Evolutionary conservation across 2,888 invertebrate genomes (phyloP).

Genomic region (Caenorhabditis sp.): DNA sequence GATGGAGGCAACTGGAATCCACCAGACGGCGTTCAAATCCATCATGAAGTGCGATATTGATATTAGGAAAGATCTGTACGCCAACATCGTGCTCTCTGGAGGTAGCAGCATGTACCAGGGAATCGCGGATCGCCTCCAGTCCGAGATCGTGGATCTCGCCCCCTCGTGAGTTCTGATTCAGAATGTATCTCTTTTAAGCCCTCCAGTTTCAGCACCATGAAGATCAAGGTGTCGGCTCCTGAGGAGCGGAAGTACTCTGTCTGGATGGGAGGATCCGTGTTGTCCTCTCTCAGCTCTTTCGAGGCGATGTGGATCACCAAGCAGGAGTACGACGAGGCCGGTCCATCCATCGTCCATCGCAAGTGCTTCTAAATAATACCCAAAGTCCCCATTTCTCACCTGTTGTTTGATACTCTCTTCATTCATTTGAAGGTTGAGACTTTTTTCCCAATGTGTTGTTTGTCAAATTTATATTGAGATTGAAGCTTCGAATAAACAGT

Average conservation of each 20-base stretch:
- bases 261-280: conserved; percentile 98
- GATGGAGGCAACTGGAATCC: conserved; percentile 84
- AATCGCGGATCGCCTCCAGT: conserved; percentile 98
- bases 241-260: conserved; percentile 97
- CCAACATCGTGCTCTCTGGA: conserved; percentile 85
- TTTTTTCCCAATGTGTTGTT: no score
- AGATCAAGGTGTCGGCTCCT: conserved; percentile 86
- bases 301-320: conserved; percentile 60
- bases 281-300: conserved; percentile 88
- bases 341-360: conserved; percentile 78
- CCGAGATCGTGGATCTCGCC: conserved; percentile 86
- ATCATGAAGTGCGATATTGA: conserved; percentile 96
- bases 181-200: neutral
- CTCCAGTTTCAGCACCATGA: conserved; percentile 86
- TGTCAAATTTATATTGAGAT: no score
- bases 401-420: no score
- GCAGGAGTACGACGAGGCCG: conserved; percentile 91
- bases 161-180: conserved; percentile 87
- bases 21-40: conserved; percentile 90
- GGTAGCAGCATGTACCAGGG: conserved; percentile 93
- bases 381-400: no score
- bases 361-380: conserved; percentile 76
- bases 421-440: no score
- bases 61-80: conserved; percentile 94
- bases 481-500: no score